These are phyloP conservation scores for Dendrophyllia cribrosa DNA, from an alignment of 64 coral and sea anemone species.

Conservation along the genomic window DNA sequence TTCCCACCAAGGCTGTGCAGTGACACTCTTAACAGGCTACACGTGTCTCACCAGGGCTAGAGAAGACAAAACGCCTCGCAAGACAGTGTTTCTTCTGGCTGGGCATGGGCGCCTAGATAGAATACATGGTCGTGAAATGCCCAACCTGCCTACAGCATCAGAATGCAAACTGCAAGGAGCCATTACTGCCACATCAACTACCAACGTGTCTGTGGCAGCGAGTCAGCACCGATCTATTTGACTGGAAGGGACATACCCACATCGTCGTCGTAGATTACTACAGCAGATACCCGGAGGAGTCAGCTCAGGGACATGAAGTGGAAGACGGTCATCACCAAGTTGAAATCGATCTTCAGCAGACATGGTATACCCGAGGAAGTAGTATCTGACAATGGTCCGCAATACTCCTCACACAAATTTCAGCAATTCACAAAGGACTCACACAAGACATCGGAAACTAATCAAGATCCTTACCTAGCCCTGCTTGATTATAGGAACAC, in stretches of 20 bases:
- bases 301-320: too few relatives aligned
- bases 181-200: background rate
- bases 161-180: background rate
- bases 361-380: too few relatives aligned
- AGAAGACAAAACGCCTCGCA: constrained; percentile 58
- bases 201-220: background rate
- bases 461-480: too few relatives aligned
- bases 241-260: background rate
- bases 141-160: background rate
- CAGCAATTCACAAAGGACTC: too few relatives aligned
- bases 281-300: too few relatives aligned
- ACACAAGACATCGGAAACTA: too few relatives aligned
- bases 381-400: too few relatives aligned
- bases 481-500: too few relatives aligned
- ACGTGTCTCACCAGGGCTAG: constrained; percentile 58
- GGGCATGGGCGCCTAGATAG: constrained; percentile 53
- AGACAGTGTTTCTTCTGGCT: constrained; percentile 66
- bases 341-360: too few relatives aligned
- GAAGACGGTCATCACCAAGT: too few relatives aligned
- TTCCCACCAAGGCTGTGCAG: constrained; percentile 27
- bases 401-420: too few relatives aligned
- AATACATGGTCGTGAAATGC: background rate
- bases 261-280: too few relatives aligned
- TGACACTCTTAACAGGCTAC: constrained; percentile 50
- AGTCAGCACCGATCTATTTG: constrained; percentile 12